These are phyloP conservation scores for Tenualosa thibaudeaui DNA, from an alignment of 2,797 vertebrate genomes.

Conservation along the genomic window DNA sequence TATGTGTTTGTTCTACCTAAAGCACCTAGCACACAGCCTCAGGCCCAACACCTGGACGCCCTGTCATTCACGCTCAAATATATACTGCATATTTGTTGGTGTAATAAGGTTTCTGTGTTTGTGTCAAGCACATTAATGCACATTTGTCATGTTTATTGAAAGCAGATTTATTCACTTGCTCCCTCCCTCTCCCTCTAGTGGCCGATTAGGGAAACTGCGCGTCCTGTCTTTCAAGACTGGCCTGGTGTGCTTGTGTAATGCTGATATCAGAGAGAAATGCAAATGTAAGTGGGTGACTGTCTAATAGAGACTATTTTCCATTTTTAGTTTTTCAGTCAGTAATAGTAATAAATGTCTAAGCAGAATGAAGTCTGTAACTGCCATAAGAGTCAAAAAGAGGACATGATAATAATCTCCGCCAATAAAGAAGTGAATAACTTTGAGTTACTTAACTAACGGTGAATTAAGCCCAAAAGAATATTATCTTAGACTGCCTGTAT, in stretches of 20 bases:
- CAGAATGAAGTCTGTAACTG: background rate
- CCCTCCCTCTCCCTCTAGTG: constrained; percentile 66
- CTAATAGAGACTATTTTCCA: background rate
- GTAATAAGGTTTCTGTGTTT: background rate
- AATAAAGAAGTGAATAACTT: too few relatives aligned
- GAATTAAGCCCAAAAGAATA: background rate
- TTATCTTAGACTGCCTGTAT: background rate
- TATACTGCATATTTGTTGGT: background rate
- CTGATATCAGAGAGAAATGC: constrained; percentile 83
- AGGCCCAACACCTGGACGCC: constrained; percentile 31
- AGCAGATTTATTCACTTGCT: background rate
- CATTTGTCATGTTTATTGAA: constrained; percentile 64
- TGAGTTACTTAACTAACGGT: too few relatives aligned
- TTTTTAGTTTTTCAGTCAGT: background rate
- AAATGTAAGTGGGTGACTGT: constrained; percentile 71
- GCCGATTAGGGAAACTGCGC: constrained; percentile 80
- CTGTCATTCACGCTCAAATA: background rate
- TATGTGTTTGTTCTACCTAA: background rate
- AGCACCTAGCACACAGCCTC: constrained; percentile 1
- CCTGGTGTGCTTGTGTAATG: constrained; percentile 74
- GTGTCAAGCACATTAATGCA: background rate
- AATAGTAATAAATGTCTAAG: background rate
- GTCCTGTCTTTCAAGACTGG: constrained; percentile 83
- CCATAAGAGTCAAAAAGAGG: too few relatives aligned
- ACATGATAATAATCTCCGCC: too few relatives aligned